Evolutionary conservation across 2,113 vertebrate species (phyloP).

Genomic region (Microtus montanus): DNA sequence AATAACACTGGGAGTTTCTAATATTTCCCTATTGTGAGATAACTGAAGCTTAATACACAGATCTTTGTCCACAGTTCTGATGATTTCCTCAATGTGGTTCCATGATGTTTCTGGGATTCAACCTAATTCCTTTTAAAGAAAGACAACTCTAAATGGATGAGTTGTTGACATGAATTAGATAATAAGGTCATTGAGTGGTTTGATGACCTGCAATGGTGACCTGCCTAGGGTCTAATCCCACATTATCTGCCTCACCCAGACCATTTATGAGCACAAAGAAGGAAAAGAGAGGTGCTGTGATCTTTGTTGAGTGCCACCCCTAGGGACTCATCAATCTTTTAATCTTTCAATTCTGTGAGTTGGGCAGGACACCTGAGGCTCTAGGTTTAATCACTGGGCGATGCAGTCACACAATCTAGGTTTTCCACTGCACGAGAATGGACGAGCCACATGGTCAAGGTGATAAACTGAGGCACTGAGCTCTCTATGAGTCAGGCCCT

Average conservation of each 20-base stretch:
- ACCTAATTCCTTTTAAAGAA: neutral
- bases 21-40: conserved; percentile 20
- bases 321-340: neutral
- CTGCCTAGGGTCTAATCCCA: rapidly evolving
- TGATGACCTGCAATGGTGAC: neutral
- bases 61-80: neutral
- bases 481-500: neutral
- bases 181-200: neutral
- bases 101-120: conserved; percentile 12
- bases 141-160: neutral
- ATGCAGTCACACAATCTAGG: neutral
- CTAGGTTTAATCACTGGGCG: neutral
- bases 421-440: neutral
- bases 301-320: rapidly evolving
- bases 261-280: no score
- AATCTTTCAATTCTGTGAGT: neutral
- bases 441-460: neutral
- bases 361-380: neutral
- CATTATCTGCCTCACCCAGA: neutral
- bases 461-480: neutral
- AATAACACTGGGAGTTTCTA: neutral
- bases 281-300: no score
- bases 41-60: neutral
- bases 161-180: no score
- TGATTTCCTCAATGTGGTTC: neutral